phyloP scores from a whole-genome alignment of 30 jellyfish, hydroid and myxozoan species.

The Cassiopea xamachana region DNA sequence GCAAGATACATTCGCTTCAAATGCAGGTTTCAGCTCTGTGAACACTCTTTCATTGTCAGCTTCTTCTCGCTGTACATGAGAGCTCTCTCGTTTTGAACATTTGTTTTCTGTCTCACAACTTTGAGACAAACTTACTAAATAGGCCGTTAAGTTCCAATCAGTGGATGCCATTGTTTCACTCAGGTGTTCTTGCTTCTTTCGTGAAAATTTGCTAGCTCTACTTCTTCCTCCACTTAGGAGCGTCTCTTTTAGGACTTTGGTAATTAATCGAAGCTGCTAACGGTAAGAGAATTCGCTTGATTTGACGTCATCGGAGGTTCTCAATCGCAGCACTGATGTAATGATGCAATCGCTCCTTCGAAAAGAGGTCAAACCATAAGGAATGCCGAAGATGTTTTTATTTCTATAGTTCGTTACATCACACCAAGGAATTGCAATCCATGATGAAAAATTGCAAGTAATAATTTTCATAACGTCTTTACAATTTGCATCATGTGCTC shows the following conservation, averaged over 20 bases:
- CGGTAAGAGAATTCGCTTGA: conserved; percentile 33
- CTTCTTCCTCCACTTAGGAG: not conserved
- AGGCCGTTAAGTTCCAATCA: conserved; percentile 52
- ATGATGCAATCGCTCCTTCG: not conserved
- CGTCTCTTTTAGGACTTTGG: not conserved
- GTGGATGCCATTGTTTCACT: conserved; percentile 3
- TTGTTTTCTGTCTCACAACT: not conserved
- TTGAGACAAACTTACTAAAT: conserved; percentile 29
- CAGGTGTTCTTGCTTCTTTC: not conserved
- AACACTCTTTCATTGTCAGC: conserved; percentile 17
- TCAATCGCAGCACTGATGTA: not conserved
- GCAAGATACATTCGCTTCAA: not conserved
- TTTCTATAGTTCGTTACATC: no score
- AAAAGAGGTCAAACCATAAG: no score
- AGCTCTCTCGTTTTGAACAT: not conserved
- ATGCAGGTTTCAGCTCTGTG: conserved; percentile 41
- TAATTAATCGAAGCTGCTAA: not conserved
- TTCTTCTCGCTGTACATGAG: not conserved
- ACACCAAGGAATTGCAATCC: no score
- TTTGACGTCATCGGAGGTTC: conserved; percentile 43
- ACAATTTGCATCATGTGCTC: no score
- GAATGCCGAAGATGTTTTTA: no score
- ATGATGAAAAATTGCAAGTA: no score
- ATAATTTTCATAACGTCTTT: no score
- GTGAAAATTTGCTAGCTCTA: no score